Percentiles rank a stretch among this genome's conserved stretches.
Conservation (phyloP, 2,888 invertebrate species). For the Caenorhabditis doughertyi region DNA sequence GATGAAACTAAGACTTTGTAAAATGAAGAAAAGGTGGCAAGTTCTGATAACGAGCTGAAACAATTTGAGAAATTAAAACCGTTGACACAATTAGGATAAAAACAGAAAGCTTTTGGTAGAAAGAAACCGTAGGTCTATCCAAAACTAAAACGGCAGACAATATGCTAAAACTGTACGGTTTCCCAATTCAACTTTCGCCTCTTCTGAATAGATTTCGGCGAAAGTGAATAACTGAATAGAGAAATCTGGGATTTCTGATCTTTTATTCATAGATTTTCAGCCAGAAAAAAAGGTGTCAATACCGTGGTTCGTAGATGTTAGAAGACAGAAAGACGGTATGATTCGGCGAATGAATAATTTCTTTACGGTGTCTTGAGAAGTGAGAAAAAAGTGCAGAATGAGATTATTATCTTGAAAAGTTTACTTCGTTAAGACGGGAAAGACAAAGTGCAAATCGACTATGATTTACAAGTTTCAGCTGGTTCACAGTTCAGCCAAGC, state of each 20-base stretch:
- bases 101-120: too few species aligned
- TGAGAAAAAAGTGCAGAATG: background rate
- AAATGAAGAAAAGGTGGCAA: too few species aligned
- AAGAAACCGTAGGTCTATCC: background rate
- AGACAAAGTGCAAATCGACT: slow-evolving; percentile 2
- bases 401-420: background rate
- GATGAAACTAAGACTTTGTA: too few species aligned
- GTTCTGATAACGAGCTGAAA: too few species aligned
- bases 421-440: background rate
- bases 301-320: background rate
- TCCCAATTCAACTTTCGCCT: background rate
- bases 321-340: slow-evolving; percentile 6
- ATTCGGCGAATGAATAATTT: slow-evolving; percentile 1
- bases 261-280: slow-evolving; percentile 30
- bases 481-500: too few species aligned
- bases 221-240: background rate
- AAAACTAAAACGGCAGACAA: background rate
- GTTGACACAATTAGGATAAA: too few species aligned
- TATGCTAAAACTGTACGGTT: background rate
- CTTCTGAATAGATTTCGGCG: too few species aligned
- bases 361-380: background rate
- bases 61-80: too few species aligned
- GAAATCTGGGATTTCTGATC: slow-evolving; percentile 12
- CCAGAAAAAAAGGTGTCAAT: slow-evolving; percentile 6
- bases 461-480: too few species aligned